phyloP scores from a whole-genome alignment of 2,888 invertebrate species.

The Cantharis nigra region DNA sequence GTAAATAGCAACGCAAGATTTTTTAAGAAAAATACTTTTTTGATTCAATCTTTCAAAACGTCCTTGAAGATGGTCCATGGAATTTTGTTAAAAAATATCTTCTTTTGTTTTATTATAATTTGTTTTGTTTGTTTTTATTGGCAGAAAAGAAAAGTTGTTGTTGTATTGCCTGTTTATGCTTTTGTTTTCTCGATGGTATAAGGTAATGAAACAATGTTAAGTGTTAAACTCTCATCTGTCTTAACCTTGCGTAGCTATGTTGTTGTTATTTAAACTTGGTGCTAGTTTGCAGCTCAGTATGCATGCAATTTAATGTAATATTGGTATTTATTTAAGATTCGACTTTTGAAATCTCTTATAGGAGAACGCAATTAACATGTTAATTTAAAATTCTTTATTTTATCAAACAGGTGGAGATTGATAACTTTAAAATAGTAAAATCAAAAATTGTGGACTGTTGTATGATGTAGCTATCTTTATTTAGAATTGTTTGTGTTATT shows the following conservation, averaged over 20 bases:
- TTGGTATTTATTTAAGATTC: background rate
- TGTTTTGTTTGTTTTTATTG: background rate
- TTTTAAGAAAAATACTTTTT: background rate
- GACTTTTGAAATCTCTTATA: background rate
- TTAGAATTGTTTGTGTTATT: background rate
- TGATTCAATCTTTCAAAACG: background rate
- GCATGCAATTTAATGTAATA: constrained; percentile 22
- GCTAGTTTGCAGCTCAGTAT: constrained; percentile 30
- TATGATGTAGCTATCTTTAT: background rate
- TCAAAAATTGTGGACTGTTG: background rate
- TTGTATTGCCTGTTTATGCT: constrained; percentile 1
- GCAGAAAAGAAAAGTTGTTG: background rate
- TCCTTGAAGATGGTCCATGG: background rate
- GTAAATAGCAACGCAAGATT: constrained; percentile 22
- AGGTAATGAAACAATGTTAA: background rate
- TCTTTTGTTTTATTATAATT: background rate
- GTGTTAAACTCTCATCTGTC: background rate
- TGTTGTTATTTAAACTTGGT: constrained; percentile 6
- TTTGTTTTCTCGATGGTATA: background rate
- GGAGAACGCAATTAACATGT: background rate
- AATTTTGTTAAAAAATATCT: background rate
- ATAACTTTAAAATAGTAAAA: background rate
- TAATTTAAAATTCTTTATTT: background rate
- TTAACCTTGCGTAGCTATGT: constrained; percentile 21
- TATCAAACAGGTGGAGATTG: background rate